Evolutionary conservation across 2,113 vertebrate genomes (phyloP), one percentile per base, ranked within the genome.

Genomic region (Halichoeres trimaculatus): DNA sequence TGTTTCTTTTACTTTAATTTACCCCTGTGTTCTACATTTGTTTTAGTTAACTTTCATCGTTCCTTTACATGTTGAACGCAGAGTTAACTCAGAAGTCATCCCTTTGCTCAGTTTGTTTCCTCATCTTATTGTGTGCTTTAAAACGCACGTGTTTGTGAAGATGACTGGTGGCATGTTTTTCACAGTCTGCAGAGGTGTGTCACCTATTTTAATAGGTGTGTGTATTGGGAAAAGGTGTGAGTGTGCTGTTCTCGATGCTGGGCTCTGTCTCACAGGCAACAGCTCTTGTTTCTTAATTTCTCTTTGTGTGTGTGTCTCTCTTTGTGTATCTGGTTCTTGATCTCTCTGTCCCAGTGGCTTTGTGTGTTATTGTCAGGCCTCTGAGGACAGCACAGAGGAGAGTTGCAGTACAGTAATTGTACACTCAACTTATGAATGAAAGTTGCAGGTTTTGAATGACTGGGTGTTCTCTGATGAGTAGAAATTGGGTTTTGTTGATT

Each of bases 131-230:
- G 17, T 73, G 19, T 35, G 35, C 17, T 4, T 35, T 7, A 14
- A 17, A n/a, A 6, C n/a, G 14, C 45, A 11, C 64, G 14, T 57
- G 22, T 51, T 23, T 54, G 23, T 59, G 43, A 19, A 48, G 9
- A 48, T n/a, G 20, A n/a, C 4, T 23, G 36, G 6, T 70, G 26
- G 52, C 64, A 60, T 41, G 23, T 20, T 20, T 56, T 55, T 74
- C 35, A 59, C 4, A 2, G 26, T 41, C 6, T 35, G 34, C 57
- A 62, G 34, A 87, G 88, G 80, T 73, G 85, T 85, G 83, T 59
- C 62, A 65, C 17, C 48, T 61, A 34, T 70, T 56, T 11, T 73
- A 5, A 26, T 57, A 51, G 16, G 68, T 50, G 69, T 74, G 78
- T 78, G 51, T 38, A 10, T 17, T 41, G 5, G 61, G 8, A 57